Evolutionary conservation across 1,140 invertebrate genomes (phyloP).

Genomic region (Drosophila lacteicornis): DNA sequence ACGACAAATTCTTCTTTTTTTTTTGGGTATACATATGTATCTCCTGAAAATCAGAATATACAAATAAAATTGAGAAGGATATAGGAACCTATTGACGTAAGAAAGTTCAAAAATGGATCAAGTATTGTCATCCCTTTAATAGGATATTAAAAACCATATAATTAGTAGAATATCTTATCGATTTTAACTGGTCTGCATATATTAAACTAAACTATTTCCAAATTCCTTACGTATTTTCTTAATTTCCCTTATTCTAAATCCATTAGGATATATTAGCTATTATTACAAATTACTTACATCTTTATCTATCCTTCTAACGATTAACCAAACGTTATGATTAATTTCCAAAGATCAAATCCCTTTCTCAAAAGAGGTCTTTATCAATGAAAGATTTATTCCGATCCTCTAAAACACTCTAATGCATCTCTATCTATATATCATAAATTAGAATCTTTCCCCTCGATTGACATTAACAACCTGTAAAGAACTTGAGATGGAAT

Average conservation of each 20-base stretch:
- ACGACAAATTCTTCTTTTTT: too few species aligned
- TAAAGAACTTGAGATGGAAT: slow-evolving; percentile 37
- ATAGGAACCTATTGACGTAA: too few species aligned
- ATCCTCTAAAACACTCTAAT: slow-evolving; percentile 58
- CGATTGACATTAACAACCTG: slow-evolving; percentile 45
- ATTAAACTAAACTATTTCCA: neutral
- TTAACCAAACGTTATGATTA: neutral
- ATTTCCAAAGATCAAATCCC: neutral
- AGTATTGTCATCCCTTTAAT: neutral
- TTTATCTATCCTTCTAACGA: neutral
- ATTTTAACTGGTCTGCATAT: too few species aligned
- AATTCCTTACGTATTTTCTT: neutral
- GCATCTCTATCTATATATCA: slow-evolving; percentile 41
- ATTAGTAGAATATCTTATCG: too few species aligned
- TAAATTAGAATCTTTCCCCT: slow-evolving; percentile 70
- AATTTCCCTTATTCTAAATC: too few species aligned
- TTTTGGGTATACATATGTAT: too few species aligned
- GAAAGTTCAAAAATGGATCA: too few species aligned
- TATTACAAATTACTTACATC: neutral
- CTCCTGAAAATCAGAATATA: too few species aligned
- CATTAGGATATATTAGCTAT: too few species aligned
- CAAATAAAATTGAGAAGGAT: too few species aligned
- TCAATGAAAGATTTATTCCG: slow-evolving; percentile 30
- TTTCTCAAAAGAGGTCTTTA: neutral
- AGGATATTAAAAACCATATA: neutral